Evolutionary conservation across 2,113 vertebrate species (phyloP), one percentile per base, ranked within the genome.

Genomic region (Seriola aureovittata): DNA sequence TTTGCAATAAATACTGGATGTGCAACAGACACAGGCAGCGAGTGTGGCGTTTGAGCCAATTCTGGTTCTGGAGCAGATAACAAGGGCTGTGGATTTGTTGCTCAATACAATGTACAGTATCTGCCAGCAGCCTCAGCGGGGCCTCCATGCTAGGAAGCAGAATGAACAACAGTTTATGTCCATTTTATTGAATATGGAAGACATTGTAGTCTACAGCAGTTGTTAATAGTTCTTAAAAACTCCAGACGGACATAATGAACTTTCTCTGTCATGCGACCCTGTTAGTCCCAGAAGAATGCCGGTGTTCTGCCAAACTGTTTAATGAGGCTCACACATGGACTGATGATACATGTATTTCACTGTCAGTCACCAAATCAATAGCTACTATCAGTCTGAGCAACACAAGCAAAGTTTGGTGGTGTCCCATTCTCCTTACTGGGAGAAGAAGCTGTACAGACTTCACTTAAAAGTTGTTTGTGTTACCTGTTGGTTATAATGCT

Each of bases 81-180:
- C 19, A 8, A 77, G 16, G 6, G 46, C 16, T 48, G 58, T 70
- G 50, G 69, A 68, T 29, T 54, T 66, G 3, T 16, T 79, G 64
- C 21, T 69, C 34, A 78, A 52, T 32, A 44, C 25, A 50, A 0
- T 70, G 36, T 64, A 25, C 17, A n/a, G 70, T 4, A 34, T 60
- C 55, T 75, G 71, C 76, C 74, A 72, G 71, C 65, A 65, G 69
- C 67, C 57, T 73, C 81, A 62, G 23, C 21, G 10, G 38, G 21
- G 65, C 17, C 65, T n/a, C 38, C 21, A 21, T 36, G 46, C 34
- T 2, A 58, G 29, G 40, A 62, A 25, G 29, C 21, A 32, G 14
- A 65, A 4, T 64, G 21, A 50, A 71, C 3, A 74, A n/a, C 52
- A 62, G 16, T 57, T 9, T 36, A 46, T 29, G 44, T 32, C 16